Conservation (phyloP, 2,113 vertebrate genomes). For the Scortum barcoo region DNA sequence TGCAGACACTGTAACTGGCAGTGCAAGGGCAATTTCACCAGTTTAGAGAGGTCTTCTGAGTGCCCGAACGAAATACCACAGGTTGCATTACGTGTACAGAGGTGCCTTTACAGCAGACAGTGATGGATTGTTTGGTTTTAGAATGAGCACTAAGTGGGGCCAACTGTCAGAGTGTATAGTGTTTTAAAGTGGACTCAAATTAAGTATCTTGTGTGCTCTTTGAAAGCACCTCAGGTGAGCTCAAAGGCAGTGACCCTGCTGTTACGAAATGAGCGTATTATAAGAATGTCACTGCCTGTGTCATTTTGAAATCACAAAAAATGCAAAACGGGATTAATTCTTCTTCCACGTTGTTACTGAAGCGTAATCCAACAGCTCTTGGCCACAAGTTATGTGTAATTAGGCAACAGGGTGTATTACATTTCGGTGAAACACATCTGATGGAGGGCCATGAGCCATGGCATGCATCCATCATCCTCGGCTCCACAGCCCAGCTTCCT, state of each 20-base stretch:
- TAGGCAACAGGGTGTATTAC: slow-evolving; percentile 16
- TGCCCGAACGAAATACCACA: slow-evolving; percentile 38
- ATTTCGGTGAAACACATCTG: slow-evolving; percentile 22
- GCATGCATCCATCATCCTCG: slow-evolving; percentile 50
- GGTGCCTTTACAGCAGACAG: slow-evolving; percentile 26
- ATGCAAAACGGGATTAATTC: slow-evolving; percentile 14
- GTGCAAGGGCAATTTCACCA: neutral
- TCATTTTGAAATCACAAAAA: slow-evolving; percentile 18
- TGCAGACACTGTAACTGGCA: neutral
- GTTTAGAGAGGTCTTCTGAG: slow-evolving; percentile 19
- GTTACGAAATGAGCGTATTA: slow-evolving; percentile 13
- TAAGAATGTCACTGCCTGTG: neutral
- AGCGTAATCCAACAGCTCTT: neutral
- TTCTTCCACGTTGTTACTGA: neutral
- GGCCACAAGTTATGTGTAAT: slow-evolving; percentile 3
- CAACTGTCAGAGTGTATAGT: slow-evolving; percentile 16
- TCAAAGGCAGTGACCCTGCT: slow-evolving; percentile 38
- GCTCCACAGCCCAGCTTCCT: slow-evolving; percentile 25
- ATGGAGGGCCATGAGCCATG: slow-evolving; percentile 6
- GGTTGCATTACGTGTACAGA: slow-evolving; percentile 28
- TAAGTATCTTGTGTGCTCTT: slow-evolving; percentile 27
- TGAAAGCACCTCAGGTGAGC: slow-evolving; percentile 35
- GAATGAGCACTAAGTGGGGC: slow-evolving; percentile 46
- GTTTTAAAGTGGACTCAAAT: slow-evolving; percentile 35
- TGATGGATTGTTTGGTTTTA: slow-evolving; percentile 67